Evolutionary conservation across 1,140 invertebrate species (phyloP), one percentile per base, ranked within the genome.

Genomic region (Megathymus violae): DNA sequence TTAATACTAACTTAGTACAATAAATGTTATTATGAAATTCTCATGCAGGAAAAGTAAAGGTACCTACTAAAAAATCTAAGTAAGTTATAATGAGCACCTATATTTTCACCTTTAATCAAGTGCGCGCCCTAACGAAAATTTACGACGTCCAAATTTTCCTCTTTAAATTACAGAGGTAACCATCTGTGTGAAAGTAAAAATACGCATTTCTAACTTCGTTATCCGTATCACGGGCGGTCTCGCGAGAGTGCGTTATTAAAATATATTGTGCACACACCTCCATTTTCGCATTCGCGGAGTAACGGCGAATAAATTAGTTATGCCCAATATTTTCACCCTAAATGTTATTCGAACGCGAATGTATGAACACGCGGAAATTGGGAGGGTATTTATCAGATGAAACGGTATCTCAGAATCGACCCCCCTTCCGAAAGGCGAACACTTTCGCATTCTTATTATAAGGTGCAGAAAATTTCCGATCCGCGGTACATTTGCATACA

Each of bases 241-340:
- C 83, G 61, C 17, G 85, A 84, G 85, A 83, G 78, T 80, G 76
- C 71, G 73, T 89, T 90, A 90, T 90, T 90, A 89, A 90, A 89
- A 90, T 90, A 88, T 90, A 90, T 85, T 84, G 83, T 85, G 74
- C 78, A 83, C 69, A 71, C 73, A 74, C 80, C 76, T 86, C 82
- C 76, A 78, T 82, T 78, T 71, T 74, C 72, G 69, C 61, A 66
- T 67, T 56, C 69, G 65, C 65, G 65, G 67, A 75, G 74, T 80
- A 78, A 80, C 72, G 74, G 76, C 71, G 78, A 87, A 89, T 87
- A 90, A 88, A 90, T 90, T 90, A 90, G 84, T 88, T 85, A 84
- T 86, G 69, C 84, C 82, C 84, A 86, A 90, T 90, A 90, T 90
- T 90, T 88, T 88, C 85, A 85, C 84, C 85, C 83, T 84, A 85